phyloP scores from a whole-genome alignment of 2,113 vertebrate species.

The Thomomys bottae region DNA sequence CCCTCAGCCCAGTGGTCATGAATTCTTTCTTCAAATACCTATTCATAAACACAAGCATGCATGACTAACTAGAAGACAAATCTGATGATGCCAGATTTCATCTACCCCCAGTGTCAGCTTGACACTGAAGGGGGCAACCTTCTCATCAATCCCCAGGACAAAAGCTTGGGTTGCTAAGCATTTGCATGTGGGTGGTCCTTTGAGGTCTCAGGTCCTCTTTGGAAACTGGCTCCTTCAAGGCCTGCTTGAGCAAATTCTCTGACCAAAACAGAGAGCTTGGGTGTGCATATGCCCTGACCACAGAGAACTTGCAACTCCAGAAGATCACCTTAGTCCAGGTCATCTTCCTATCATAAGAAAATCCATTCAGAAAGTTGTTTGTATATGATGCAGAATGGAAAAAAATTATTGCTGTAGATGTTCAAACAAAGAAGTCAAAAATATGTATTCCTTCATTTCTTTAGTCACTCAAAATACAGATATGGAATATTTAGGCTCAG shows the following conservation, averaged over 20 bases:
- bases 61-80: conserved; percentile 16
- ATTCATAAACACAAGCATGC: not conserved
- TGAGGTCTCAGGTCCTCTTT: not conserved
- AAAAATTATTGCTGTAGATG: too few relatives aligned
- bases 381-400: fast-evolving
- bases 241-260: not conserved
- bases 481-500: not conserved
- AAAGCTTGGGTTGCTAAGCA: not conserved
- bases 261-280: not conserved
- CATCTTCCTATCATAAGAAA: fast-evolving
- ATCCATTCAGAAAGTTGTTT: not conserved
- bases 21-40: conserved; percentile 29
- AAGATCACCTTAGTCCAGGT: fast-evolving
- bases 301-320: not conserved
- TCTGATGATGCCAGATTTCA: not conserved
- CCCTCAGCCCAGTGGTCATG: not conserved
- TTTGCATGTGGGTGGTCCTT: not conserved
- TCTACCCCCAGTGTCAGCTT: not conserved
- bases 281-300: not conserved
- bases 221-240: not conserved
- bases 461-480: not conserved
- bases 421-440: not conserved
- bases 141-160: not conserved
- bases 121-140: not conserved
- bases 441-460: not conserved